Evolutionary conservation across 1,140 invertebrate species (phyloP).

Genomic region (Trichonephila clavipes): DNA sequence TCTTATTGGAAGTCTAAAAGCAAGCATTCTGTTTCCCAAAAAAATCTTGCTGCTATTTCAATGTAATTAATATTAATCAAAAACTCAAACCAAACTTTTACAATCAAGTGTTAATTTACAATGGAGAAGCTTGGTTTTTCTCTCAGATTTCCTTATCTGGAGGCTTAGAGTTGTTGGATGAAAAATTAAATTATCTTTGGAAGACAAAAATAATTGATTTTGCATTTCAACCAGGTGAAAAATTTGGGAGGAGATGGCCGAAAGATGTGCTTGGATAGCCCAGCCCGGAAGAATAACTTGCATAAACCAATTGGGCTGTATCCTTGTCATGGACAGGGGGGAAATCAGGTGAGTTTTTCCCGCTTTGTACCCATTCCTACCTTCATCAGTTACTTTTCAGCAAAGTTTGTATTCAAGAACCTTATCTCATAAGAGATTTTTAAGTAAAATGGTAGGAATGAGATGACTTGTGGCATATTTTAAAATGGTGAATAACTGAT

Average conservation of each 20-base stretch:
- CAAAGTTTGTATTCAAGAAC: too few species aligned
- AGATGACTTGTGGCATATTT: too few species aligned
- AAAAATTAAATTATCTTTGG: background rate
- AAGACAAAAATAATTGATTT: constrained; percentile 18
- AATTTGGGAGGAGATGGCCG: constrained; percentile 84
- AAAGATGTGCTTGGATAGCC: constrained; percentile 89
- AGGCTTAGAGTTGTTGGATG: background rate
- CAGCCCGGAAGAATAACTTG: constrained; percentile 89
- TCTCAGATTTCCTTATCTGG: background rate
- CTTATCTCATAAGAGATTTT: too few species aligned
- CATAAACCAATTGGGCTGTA: constrained; percentile 91
- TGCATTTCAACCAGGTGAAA: constrained; percentile 85
- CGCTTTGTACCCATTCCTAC: background rate
- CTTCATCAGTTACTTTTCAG: background rate
- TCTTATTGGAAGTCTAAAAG: too few species aligned
- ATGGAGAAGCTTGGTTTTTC: too few species aligned
- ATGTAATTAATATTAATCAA: too few species aligned
- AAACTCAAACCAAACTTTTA: too few species aligned
- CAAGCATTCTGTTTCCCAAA: too few species aligned
- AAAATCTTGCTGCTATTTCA: too few species aligned
- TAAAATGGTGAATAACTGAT: too few species aligned
- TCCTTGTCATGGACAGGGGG: constrained; percentile 94
- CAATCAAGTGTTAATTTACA: too few species aligned
- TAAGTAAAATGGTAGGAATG: too few species aligned
- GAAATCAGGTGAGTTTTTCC: constrained; percentile 92